Conservation (phyloP, 2,888 invertebrate species). For the Latrodectus elegans region DNA sequence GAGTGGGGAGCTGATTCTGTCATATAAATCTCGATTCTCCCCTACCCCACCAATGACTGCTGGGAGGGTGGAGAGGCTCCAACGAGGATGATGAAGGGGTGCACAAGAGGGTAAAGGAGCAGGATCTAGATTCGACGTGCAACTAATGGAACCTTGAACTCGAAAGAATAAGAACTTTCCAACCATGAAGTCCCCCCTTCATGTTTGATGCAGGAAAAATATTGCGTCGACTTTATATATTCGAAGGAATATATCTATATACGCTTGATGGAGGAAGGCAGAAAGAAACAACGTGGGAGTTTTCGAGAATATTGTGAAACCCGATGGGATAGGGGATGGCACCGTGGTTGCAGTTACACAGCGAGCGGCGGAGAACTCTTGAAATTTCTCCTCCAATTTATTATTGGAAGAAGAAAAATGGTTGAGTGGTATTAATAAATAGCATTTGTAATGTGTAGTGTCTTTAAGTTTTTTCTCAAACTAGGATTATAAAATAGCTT, state of each 20-base stretch:
- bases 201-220: constrained; percentile 12
- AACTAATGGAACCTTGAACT: constrained; percentile 66
- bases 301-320: constrained; percentile 2
- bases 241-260: constrained; percentile 8
- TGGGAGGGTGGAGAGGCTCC: background rate
- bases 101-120: constrained; percentile 33
- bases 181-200: background rate
- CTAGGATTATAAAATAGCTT: no score
- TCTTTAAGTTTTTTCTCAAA: background rate
- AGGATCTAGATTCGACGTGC: constrained; percentile 58
- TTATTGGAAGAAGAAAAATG: background rate
- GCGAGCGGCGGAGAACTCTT: background rate
- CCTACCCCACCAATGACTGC: background rate
- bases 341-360: constrained; percentile 29
- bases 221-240: constrained; percentile 30
- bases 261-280: background rate
- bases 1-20: constrained; percentile 10
- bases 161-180: constrained; percentile 42
- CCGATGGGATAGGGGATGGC: constrained; percentile 7
- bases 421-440: background rate
- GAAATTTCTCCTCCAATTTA: background rate
- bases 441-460: background rate
- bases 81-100: background rate
- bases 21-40: constrained; percentile 54
- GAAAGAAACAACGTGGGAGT: background rate